Percentiles rank a stretch among this genome's conserved stretches.
These are phyloP conservation scores for Brachyistius frenatus DNA, from an alignment of 2,113 vertebrate genomes.

Conservation along the genomic window DNA sequence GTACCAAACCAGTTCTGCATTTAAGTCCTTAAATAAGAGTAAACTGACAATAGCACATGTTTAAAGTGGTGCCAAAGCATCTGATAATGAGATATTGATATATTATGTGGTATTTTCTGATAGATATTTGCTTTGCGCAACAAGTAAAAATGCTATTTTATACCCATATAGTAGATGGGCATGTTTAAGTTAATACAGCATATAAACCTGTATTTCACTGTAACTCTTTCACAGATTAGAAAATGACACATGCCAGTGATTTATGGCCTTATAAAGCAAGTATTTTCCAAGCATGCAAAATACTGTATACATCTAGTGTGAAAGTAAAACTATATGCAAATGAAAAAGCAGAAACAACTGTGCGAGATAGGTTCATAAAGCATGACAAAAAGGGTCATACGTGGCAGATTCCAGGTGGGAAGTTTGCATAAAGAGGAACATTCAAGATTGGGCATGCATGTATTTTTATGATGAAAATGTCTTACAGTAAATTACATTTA, in stretches of 20 bases:
- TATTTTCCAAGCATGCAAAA: slow-evolving; percentile 25
- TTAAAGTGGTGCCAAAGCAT: neutral
- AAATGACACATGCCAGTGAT: neutral
- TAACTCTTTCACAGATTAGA: neutral
- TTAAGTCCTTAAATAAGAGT: too few species aligned
- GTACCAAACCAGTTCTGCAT: too few species aligned
- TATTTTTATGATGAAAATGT: neutral
- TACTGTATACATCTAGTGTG: neutral
- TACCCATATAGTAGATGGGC: too few species aligned
- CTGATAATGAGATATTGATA: too few species aligned
- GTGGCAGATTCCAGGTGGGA: slow-evolving; percentile 41
- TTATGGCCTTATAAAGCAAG: neutral
- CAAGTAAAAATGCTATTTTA: neutral
- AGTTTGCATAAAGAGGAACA: slow-evolving; percentile 1
- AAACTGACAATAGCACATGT: too few species aligned
- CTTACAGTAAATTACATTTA: neutral
- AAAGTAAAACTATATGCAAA: slow-evolving; percentile 51
- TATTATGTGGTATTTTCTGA: too few species aligned
- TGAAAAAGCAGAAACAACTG: slow-evolving; percentile 15
- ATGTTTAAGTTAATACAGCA: too few species aligned
- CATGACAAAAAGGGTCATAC: slow-evolving; percentile 28
- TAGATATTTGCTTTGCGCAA: neutral
- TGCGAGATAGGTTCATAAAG: neutral
- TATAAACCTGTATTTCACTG: neutral
- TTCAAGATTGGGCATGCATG: neutral